Evolutionary conservation across 2,888 invertebrate genomes (phyloP), one percentile per base, ranked within the genome.

Genomic region (Scaptomyza tumidula): DNA sequence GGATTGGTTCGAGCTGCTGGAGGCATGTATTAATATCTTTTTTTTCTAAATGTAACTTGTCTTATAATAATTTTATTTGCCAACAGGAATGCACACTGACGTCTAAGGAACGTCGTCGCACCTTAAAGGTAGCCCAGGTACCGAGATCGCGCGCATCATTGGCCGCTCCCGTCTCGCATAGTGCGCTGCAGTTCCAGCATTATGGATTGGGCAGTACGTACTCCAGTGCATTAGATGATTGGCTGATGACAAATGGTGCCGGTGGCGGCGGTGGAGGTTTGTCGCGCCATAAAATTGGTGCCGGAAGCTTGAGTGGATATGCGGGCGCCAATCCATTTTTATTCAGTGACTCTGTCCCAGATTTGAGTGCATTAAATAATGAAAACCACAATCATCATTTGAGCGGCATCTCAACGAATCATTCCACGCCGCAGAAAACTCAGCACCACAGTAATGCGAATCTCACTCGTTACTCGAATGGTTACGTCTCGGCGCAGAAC

Each of bases 1-100:
- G 90, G 94, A 94, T 89, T 95, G 95, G 94, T 94, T 94, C 88
- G 94, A 95, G 89, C 91, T 94, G 69, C 90, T 95, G 52, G 94
- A 94, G 92, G 93, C 93, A 83, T 89, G 89, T 89, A 53, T 35
- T 14, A 14, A 7, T 14, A 5, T 1, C 43, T 39, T 39, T 14
- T 7, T 16, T 0, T 7, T 24, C 19, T 7, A 9, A 27, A 14
- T 11, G 24, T 29, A 9, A 27, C 7, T n/a, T 19, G 6, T 6
- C 31, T 58, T 31, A 60, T 27, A 11, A 46, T 37, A 16, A 0
- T 13, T 41, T 6, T 65, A 6, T 59, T 59, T 35, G 63, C 29
- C 41, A 24, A 0, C 56, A 93, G 93, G 95, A 95, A 90, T 95
- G 95, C 86, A 94, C 94, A 78, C 90, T 94, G 83, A 93, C 93